Evolutionary conservation across 2,113 vertebrate species (phyloP).

Genomic region (Chlamydotis undulata): DNA sequence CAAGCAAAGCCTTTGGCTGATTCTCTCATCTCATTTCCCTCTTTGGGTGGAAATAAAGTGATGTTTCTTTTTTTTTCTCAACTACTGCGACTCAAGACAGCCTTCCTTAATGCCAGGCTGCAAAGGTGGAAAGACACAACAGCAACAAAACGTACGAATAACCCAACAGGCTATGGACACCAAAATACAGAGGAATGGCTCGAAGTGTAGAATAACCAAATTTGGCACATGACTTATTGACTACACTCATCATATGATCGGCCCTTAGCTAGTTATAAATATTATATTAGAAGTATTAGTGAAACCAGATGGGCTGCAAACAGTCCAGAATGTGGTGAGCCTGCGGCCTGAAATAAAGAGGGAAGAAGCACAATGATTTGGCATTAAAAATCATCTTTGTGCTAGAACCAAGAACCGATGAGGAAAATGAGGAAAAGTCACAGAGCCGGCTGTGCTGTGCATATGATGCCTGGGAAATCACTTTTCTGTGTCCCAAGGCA

Average conservation of each 20-base stretch:
- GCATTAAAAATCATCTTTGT: slow-evolving; percentile 46
- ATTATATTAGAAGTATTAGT: slow-evolving; percentile 61
- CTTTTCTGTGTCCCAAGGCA: not conserved
- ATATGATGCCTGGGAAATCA: not conserved
- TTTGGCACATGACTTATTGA: slow-evolving; percentile 47
- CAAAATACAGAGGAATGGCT: not conserved
- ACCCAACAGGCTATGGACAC: not conserved
- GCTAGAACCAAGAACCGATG: not conserved
- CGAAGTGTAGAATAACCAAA: slow-evolving; percentile 7
- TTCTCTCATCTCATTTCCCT: not conserved
- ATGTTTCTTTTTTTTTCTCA: not conserved
- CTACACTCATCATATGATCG: slow-evolving; percentile 43
- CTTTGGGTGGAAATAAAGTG: not conserved
- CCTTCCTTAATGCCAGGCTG: not conserved
- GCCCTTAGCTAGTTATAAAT: slow-evolving; percentile 55
- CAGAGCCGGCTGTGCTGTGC: not conserved
- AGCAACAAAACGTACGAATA: not conserved
- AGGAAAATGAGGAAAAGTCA: slow-evolving; percentile 38
- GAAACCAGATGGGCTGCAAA: slow-evolving; percentile 65
- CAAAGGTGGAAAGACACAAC: not conserved
- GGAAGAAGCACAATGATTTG: slow-evolving; percentile 64
- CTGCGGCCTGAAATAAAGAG: slow-evolving; percentile 49
- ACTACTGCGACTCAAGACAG: not conserved
- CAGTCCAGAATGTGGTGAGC: slow-evolving; percentile 61
- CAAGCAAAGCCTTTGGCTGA: not conserved